A percentile compares a stretch with the other conserved stretches of the same genome.
Evolutionary conservation across 2,888 invertebrate species (phyloP).

Genomic region (Hartigia nigra): DNA sequence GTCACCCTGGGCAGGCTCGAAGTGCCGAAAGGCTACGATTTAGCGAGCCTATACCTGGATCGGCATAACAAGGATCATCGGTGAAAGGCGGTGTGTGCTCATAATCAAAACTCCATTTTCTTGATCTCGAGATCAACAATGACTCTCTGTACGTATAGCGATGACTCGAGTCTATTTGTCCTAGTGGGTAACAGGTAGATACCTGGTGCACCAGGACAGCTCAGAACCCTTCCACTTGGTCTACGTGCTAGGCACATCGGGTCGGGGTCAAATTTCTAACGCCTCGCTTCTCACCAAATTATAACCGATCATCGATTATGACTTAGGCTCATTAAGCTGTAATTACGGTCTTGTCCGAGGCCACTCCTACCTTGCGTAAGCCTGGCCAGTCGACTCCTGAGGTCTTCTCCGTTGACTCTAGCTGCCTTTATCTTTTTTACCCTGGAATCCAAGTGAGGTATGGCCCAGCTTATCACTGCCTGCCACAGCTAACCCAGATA

Average conservation of each 20-base stretch:
- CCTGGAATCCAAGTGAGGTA: neutral
- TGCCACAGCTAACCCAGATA: constrained; percentile 1
- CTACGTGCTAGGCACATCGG: neutral
- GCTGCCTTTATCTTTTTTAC: neutral
- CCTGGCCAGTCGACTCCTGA: neutral
- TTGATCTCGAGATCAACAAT: neutral
- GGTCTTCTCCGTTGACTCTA: no score
- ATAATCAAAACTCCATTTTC: neutral
- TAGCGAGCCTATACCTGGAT: neutral
- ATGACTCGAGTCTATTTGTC: neutral
- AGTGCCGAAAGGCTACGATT: neutral
- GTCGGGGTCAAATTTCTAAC: constrained; percentile 16
- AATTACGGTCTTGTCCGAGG: constrained; percentile 38
- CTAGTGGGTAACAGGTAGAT: neutral
- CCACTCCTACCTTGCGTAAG: constrained; percentile 9
- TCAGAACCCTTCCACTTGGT: neutral
- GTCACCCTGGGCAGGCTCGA: neutral
- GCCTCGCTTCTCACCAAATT: constrained; percentile 28
- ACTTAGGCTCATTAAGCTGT: constrained; percentile 37
- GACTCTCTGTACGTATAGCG: neutral
- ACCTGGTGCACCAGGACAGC: neutral
- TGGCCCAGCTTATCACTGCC: neutral
- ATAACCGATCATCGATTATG: constrained; percentile 12
- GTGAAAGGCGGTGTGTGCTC: neutral
- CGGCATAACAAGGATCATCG: neutral